Base-by-base conservation (phyloP, 2,888 invertebrate species). In the Lamproptera curius region DNA sequence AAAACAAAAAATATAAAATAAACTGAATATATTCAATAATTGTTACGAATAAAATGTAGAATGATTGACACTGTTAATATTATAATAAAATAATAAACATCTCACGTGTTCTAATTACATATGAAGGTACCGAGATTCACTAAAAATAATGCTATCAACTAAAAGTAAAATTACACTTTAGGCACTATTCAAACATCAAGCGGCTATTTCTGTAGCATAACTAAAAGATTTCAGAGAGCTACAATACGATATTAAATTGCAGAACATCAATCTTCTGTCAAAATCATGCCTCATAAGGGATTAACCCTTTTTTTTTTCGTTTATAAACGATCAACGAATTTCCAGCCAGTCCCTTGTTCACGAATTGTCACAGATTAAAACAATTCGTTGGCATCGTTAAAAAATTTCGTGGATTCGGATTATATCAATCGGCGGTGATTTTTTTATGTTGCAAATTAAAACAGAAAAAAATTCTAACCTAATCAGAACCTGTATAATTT, bases 401-500 rank as follows among this genome's bases (percentile, higher is more conserved):
- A 63, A 59, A 58, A 55, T 62, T 70, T 81, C 80, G 79, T 73
- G 71, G 69, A 59, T 70, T 76, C 75, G 74, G 68, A 67, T 60
- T 62, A 31, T 52, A 58, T 57, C 65, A 68, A 65, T 69, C 70
- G 80, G 73, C 78, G 73, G 76, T 74, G 76, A 72, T 72, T 71
- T 68, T 70, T 67, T 70, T 64, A 65, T 70, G n/a, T 73, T 72
- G 67, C 70, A 65, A 63, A 69, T 62, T 55, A 55, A 55, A 61
- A 65, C n/a, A n/a, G n/a, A 63, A 55, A 55, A 60, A 65, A 64
- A 75, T 80, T 84, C 85, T 85, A 82, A 82, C 85, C 84, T 85
- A 88, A 88, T 88, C 88, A 88, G 85, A 88, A 88, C 88, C 88
- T 84, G 86, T 85, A 76, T 82, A 88, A 88, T 88, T 88, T 88